phyloP scores from a whole-genome alignment of 2,797 vertebrate genomes.

The Danio jaintianensis region DNA sequence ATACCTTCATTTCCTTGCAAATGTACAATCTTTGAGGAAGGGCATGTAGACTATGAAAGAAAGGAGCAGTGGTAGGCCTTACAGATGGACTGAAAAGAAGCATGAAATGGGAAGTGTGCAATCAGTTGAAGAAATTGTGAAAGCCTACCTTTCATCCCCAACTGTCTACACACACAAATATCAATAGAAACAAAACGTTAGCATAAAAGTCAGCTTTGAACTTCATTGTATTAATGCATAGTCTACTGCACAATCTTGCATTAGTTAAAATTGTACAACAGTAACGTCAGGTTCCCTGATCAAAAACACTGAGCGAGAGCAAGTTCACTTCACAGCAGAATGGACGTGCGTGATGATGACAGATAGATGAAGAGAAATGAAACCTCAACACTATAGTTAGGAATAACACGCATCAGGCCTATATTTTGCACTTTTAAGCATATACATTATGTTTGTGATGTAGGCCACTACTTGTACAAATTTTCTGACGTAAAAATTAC shows the following conservation, averaged over 20 bases:
- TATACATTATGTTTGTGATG: no score
- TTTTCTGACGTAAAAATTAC: no score
- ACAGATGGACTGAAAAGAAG: neutral
- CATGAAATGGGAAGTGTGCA: constrained; percentile 64
- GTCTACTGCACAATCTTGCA: neutral
- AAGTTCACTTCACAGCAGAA: neutral
- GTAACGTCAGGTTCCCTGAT: neutral
- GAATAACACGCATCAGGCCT: neutral
- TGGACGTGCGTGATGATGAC: neutral
- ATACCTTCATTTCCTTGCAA: no score
- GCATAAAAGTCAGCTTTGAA: neutral
- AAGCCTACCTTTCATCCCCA: neutral
- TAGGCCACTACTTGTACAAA: no score
- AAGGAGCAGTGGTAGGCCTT: constrained; percentile 14
- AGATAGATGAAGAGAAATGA: neutral
- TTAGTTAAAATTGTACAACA: neutral
- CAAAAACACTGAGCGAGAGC: neutral
- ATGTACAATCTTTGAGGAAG: no score
- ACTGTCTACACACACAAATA: neutral
- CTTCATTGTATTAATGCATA: neutral
- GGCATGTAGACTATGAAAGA: neutral
- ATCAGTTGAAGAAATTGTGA: constrained; percentile 20
- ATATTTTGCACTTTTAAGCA: no score
- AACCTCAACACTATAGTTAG: neutral
- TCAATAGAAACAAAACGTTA: neutral